Evolutionary conservation across 2,113 vertebrate genomes (phyloP).

Genomic region (Actenoides lindsayi): DNA sequence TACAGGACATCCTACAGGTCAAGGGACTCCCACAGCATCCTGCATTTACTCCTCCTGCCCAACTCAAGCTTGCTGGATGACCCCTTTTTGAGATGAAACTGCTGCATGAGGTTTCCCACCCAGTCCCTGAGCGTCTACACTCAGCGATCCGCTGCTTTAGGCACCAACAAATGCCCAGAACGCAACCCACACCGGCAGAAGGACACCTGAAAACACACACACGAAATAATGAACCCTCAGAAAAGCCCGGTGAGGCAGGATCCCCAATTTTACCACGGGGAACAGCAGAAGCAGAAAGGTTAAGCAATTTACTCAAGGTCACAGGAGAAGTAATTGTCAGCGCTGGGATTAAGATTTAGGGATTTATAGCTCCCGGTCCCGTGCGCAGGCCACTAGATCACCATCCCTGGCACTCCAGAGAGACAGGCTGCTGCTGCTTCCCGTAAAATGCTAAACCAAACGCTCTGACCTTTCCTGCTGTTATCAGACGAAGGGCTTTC

Average conservation of each 20-base stretch:
- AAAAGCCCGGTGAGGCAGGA: background rate
- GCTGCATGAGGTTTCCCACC: background rate
- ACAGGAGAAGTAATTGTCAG: slow-evolving; percentile 16
- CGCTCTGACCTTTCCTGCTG: slow-evolving; percentile 6
- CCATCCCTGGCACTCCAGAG: background rate
- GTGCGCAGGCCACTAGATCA: background rate
- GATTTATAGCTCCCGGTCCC: slow-evolving; percentile 43
- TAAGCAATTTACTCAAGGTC: slow-evolving; percentile 50
- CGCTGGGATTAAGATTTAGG: slow-evolving; percentile 40
- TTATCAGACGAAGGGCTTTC: slow-evolving; percentile 27
- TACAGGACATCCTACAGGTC: background rate
- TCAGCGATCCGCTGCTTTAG: background rate
- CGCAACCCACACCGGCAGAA: background rate
- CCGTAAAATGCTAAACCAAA: slow-evolving; percentile 32
- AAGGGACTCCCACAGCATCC: background rate
- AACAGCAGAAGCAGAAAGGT: slow-evolving; percentile 16
- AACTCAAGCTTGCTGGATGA: background rate
- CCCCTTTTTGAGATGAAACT: background rate
- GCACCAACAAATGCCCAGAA: background rate
- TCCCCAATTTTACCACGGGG: background rate
- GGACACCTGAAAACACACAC: background rate
- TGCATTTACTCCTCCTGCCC: background rate
- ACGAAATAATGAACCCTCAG: background rate
- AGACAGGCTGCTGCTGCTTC: slow-evolving; percentile 28
- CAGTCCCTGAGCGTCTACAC: background rate